Conservation (phyloP, 2,797 vertebrate genomes). For the Clarias platycephalus region DNA sequence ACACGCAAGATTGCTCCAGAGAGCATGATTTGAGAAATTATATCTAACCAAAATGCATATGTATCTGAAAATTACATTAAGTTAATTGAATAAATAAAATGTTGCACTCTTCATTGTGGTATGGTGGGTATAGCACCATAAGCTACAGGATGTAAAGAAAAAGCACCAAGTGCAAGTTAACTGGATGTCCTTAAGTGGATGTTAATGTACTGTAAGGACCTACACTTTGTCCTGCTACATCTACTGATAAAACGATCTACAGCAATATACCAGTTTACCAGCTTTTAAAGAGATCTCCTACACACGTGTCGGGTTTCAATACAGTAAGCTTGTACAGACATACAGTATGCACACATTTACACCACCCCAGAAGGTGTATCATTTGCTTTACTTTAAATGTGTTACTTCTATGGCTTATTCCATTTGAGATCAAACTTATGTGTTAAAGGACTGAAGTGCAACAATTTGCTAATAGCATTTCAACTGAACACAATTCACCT, state of each 20-base stretch:
- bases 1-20: slow-evolving; percentile 31
- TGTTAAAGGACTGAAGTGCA: slow-evolving; percentile 46
- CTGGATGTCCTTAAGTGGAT: slow-evolving; percentile 14
- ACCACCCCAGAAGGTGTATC: slow-evolving; percentile 18
- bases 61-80: slow-evolving; percentile 44
- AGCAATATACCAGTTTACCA: slow-evolving; percentile 44
- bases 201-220: slow-evolving; percentile 20
- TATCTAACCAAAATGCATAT: slow-evolving; percentile 7
- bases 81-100: slow-evolving; percentile 50
- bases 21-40: neutral
- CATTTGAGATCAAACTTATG: slow-evolving; percentile 45
- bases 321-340: slow-evolving; percentile 25
- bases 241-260: slow-evolving; percentile 36
- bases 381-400: slow-evolving; percentile 38
- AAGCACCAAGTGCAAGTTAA: slow-evolving; percentile 39
- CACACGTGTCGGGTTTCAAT: neutral
- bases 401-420: slow-evolving; percentile 53
- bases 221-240: slow-evolving; percentile 48
- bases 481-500: slow-evolving; percentile 23
- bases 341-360: slow-evolving; percentile 16
- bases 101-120: slow-evolving; percentile 30
- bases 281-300: slow-evolving; percentile 16
- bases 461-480: slow-evolving; percentile 40
- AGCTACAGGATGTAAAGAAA: slow-evolving; percentile 30
- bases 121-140: slow-evolving; percentile 21